A percentile compares a stretch with the other conserved stretches of the same genome.
phyloP scores from a whole-genome alignment of 2,888 invertebrate species.

The Pycnomerus fuliginosus region DNA sequence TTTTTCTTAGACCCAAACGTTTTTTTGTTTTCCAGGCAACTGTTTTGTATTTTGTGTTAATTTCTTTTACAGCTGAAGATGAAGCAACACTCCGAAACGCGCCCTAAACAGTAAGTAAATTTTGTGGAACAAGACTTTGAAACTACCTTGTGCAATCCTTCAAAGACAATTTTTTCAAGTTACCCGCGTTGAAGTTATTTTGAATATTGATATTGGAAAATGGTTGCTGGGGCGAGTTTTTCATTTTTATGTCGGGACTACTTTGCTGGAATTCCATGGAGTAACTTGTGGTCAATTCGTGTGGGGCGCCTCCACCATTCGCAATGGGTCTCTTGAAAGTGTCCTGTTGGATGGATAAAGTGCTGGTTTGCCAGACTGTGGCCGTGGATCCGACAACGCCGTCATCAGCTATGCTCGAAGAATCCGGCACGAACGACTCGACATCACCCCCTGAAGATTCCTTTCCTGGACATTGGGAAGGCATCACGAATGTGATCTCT shows the following conservation, averaged over 20 bases:
- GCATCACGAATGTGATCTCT: constrained; percentile 86
- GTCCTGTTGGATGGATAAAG: constrained; percentile 34
- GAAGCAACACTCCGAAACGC: no score
- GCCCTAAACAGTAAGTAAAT: no score
- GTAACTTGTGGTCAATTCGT: constrained; percentile 28
- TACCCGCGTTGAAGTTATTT: constrained; percentile 58
- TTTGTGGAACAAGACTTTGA: no score
- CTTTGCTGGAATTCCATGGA: constrained; percentile 31
- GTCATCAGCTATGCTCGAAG: constrained; percentile 80
- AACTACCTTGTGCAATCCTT: no score
- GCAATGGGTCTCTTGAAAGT: constrained; percentile 28
- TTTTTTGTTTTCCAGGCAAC: no score
- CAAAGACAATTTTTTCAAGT: no score
- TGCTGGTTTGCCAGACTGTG: constrained; percentile 44
- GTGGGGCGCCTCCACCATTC: constrained; percentile 28
- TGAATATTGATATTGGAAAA: constrained; percentile 33
- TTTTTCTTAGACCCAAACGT: no score
- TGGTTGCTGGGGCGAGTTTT: constrained; percentile 9
- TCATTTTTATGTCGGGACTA: constrained; percentile 20
- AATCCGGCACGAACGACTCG: constrained; percentile 79
- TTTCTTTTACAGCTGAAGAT: no score
- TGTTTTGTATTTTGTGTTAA: no score
- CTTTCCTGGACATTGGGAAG: constrained; percentile 79
- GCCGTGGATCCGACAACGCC: constrained; percentile 52
- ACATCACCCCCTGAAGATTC: constrained; percentile 82